Evolutionary conservation across 2,797 vertebrate genomes (phyloP), one percentile per base, ranked within the genome.

Genomic region (Poeciliopsis presidionis): DNA sequence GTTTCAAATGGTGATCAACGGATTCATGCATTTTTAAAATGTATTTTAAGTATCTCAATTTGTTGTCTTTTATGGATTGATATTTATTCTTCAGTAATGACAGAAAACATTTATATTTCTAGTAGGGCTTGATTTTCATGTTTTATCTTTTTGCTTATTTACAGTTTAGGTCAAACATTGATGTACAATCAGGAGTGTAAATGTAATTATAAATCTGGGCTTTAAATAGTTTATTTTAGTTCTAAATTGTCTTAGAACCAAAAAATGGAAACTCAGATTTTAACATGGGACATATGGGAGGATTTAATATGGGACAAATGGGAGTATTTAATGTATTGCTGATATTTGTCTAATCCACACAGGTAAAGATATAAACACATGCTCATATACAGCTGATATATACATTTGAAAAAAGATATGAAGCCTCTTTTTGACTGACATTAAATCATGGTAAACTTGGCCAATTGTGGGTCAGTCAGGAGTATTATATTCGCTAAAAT

Each of bases 1-100:
- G 79, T 45, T 47, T 78, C 39, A 70, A 41, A 47, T 57, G 28
- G 28, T 75, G 28, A 81, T 75, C n/a, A 57, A 3, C 9, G 55
- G 65, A 63, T 11, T 18, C 63, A 2, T 22, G 2, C 28, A 73
- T 30, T 82, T 86, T 78, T 46, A 1, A 43, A 36, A 22, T 71
- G 12, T 0, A 71, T 65, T 80, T 18, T 33, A 36, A 77, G 25
- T n/a, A 67, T 65, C 20, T 20, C 6, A 30, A 7, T 72, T 33
- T 33, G 20, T 22, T 13, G 2, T 63, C 20, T 57, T 67, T 57
- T 33, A 51, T 78, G 5, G 57, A 14, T 18, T 61, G n/a, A 49
- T 72, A 45, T 74, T 71, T 63, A 46, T 20, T 36, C 39, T 78
- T 25, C n/a, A 39, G 41, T 53, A n/a, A 70, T 72, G 18, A 41